Evolutionary conservation across 2,113 vertebrate genomes (phyloP), one percentile per base, ranked within the genome.

Genomic region (Merops nubicus): DNA sequence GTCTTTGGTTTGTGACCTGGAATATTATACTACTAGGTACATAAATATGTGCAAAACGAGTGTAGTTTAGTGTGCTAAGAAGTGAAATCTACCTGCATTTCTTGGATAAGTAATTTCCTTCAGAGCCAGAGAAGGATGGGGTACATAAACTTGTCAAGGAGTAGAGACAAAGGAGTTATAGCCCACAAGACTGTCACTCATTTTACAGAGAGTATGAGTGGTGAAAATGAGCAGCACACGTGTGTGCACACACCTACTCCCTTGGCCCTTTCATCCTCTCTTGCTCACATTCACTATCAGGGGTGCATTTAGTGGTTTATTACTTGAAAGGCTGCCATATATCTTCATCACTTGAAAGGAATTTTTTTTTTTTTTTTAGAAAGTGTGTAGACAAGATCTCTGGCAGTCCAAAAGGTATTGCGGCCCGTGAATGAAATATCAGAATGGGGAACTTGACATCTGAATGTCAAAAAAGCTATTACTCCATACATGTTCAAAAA

Each of bases 241-340:
- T 8, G 16, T 2, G 4, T 8, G 15, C 26, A 6, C 4, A 18
- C 12, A 8, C 7, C 4, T 6, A 3, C 6, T 8, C 2, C 8
- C 13, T 12, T 69, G 51, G 65, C 8, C 8, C 12, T 11, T 43
- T 43, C 15, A 15, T 15, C 21, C 38, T 59, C 17, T 54, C 29
- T 57, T 74, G 18, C 22, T 83, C 2, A 1, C 8, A 12, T 89
- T 89, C 25, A 26, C 17, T 67, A 7, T 40, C 31, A 93, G 38
- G 12, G 20, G 53, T 25, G 62, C 6, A 16, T 42, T 85, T 87
- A 31, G 33, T 90, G 75, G 88, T 85, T 64, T 94, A 53, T 60
- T 90, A 43, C 23, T 59, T 62, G 38, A 83, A 80, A 57, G 45
- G 8, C 22, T 85, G 19, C 20, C 17, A 34, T 85, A 8, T 89